Base-by-base conservation (phyloP, 2,888 invertebrate species). In the Meteorus cinctellus region DNA sequence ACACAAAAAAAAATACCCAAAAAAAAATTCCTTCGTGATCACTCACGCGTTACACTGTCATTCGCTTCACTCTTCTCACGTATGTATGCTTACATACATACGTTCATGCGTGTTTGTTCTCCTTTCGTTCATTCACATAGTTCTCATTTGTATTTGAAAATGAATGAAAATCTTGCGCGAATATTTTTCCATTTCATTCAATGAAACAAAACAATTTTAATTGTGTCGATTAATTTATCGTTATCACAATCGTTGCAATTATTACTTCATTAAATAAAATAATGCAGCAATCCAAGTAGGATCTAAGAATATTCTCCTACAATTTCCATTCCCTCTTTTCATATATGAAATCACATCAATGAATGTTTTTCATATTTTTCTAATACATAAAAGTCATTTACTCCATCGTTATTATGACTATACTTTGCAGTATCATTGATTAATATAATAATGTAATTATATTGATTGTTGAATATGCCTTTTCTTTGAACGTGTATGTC, bases 31-130 rank as follows among this genome's bases (percentile, higher is more conserved):
- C 12, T 10, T n/a, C 24, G 72, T 72, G 65, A 65, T 66, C 31
- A 65, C 73, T 60, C 73, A 67, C 45, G 14, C 31, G 60, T 60
- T 59, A 51, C 73, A 67, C 65, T 55, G 66, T 74, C 73, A 74
- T 74, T 74, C 67, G 59, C 73, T 67, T 74, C 63, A 63, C 63
- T 27, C 60, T 67, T 19, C 36, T 27, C 59, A 66, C 55, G 31
- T 24, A 51, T 51, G n/a, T 24, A 45, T 41, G 41, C 45, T 10
- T 48, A 14, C 36, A 19, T 24, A 48, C 27, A 14, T 48, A 29
- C 19, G 51, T 68, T 2, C 59, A 2, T 51, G 6, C 27, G 24
- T 69, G 16, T 69, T 2, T 48, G 4, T 48, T 16, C 14, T 45
- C 16, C 4, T n/a, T 48, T 48, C 48, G 48, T 48, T 48, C 48